phyloP scores from a whole-genome alignment of 2,797 vertebrate species.

The Micromesistius poutassou region DNA sequence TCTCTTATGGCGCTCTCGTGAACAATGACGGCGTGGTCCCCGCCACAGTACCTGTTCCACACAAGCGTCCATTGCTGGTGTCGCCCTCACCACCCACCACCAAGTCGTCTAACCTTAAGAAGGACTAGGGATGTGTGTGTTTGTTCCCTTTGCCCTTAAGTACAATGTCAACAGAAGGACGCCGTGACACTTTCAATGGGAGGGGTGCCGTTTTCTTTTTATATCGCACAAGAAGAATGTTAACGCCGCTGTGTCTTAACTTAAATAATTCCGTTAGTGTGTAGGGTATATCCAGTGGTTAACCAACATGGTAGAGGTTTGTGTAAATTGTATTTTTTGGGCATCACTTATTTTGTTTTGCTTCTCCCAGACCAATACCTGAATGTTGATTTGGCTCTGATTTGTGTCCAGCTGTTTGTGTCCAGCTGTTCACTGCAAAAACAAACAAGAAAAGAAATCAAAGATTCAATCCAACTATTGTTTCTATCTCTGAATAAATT shows the following conservation, averaged over 20 bases:
- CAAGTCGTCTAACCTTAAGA: conserved; percentile 73
- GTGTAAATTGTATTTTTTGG: neutral
- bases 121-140: conserved; percentile 69
- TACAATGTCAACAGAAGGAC: conserved; percentile 15
- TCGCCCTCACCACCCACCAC: conserved; percentile 46
- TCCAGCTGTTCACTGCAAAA: too few species aligned
- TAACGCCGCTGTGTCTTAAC: neutral
- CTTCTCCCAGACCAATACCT: neutral
- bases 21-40: conserved; percentile 83
- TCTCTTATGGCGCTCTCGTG: conserved; percentile 91
- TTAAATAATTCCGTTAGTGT: conserved; percentile 1
- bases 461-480: neutral
- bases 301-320: neutral
- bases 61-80: conserved; percentile 61
- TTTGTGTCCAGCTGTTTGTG: neutral
- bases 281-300: neutral
- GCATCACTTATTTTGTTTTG: neutral
- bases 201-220: neutral
- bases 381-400: neutral
- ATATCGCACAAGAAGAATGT: neutral
- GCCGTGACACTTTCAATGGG: too few species aligned
- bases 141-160: neutral
- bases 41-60: conserved; percentile 71
- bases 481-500: neutral
- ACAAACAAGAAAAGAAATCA: too few species aligned